These are phyloP conservation scores for Octomys mimax DNA, from an alignment of 2,797 vertebrate species.

Conservation along the genomic window DNA sequence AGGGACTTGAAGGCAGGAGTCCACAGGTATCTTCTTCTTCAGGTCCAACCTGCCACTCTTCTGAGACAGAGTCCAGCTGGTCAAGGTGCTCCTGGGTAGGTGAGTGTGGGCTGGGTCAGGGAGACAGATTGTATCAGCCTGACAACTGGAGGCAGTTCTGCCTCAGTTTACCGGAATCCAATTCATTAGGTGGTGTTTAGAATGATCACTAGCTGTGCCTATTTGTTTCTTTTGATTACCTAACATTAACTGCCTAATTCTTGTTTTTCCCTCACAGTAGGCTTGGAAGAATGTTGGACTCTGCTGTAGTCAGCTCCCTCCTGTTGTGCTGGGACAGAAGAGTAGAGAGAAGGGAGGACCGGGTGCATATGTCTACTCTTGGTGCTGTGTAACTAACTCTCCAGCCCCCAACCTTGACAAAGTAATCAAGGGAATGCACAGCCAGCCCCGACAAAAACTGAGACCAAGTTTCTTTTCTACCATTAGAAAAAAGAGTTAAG, in stretches of 20 bases:
- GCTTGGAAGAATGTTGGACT: slow-evolving; percentile 6
- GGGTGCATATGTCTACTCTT: background rate
- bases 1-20: background rate
- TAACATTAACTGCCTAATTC: background rate
- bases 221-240: background rate
- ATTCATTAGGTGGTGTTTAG: background rate
- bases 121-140: background rate
- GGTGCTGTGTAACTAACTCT: background rate
- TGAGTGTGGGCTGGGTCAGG: background rate
- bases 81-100: background rate
- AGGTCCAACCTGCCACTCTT: background rate
- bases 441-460: background rate
- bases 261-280: slow-evolving; percentile 27
- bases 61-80: background rate
- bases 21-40: background rate
- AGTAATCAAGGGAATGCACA: background rate
- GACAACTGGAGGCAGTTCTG: background rate
- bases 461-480: background rate
- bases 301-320: background rate
- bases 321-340: background rate
- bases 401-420: background rate
- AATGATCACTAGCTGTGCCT: background rate
- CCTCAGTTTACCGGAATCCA: background rate
- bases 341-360: background rate
- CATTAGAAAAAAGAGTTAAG: background rate